Evolutionary conservation across 2,888 invertebrate genomes (phyloP), one percentile per base, ranked within the genome.

Genomic region (Hypolimnas misippus): DNA sequence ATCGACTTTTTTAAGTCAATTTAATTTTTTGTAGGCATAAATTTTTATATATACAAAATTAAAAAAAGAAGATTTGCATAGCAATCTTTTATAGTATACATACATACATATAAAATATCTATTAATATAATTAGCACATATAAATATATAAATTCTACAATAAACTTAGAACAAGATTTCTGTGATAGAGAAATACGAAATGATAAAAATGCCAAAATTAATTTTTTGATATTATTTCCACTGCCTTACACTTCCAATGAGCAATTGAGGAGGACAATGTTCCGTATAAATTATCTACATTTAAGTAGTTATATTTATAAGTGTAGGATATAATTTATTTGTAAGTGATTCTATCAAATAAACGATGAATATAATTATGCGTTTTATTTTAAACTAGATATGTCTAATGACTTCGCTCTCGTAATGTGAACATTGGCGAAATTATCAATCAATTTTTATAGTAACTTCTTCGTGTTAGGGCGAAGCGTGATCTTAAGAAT

Each of bases 231-330:
- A 52, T 56, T 52, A 57, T 46, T 54, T 53, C 58, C 66, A 71
- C 71, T 71, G 70, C 72, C 72, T 63, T 62, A 16, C 7, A 57
- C 59, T 65, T 64, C 57, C 59, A 55, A 60, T 57, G 10, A 58
- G 21, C 40, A 49, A 33, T 38, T 38, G 49, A 35, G 44, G 52
- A 50, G 51, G 52, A 44, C 21, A 56, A 44, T 12, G 61, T 53
- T 57, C 52, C 56, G 16, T 56, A 52, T 31, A 16, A 31, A 51
- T n/a, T 38, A 38, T 57, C 31, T 61, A 57, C 53, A 42, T 53
- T 57, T 61, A 55, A 44, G n/a, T 31, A 50, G 25, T 35, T 21
- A 38, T 57, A 63, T 42, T 50, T 42, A 25, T 52, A 2, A 62
- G 21, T 56, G 6, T 49, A 49, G 29, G 44, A 46, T 19, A 21